Percentiles rank a stretch among this genome's conserved stretches.
Evolutionary conservation across 2,888 invertebrate species (phyloP).

Genomic region (Quadriops clusia): DNA sequence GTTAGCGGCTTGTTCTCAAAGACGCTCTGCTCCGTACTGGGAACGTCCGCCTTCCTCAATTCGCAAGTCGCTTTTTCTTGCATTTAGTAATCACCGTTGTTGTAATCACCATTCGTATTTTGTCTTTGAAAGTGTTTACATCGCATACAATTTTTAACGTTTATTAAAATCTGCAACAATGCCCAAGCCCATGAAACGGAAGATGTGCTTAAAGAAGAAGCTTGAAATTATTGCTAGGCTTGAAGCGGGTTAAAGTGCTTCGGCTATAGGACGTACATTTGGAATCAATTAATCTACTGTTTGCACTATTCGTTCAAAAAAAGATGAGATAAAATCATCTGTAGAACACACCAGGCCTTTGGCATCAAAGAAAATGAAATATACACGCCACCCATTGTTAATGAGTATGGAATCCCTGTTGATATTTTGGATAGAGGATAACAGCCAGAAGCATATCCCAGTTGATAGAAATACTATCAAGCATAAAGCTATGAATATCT

Average conservation of each 20-base stretch:
- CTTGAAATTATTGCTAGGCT: slow-evolving; percentile 2
- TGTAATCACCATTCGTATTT: too few species aligned
- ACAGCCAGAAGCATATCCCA: slow-evolving; percentile 5
- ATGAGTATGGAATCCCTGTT: slow-evolving; percentile 6
- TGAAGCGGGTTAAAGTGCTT: not conserved
- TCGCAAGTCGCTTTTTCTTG: too few species aligned
- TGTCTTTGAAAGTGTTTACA: too few species aligned
- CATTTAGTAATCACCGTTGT: too few species aligned
- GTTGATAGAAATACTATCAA: slow-evolving; percentile 1
- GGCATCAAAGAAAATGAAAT: slow-evolving; percentile 2
- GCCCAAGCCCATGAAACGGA: too few species aligned
- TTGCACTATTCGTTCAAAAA: slow-evolving; percentile 5
- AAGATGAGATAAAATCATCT: slow-evolving; percentile 3
- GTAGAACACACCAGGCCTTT: slow-evolving; percentile 4
- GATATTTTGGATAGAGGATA: slow-evolving; percentile 5
- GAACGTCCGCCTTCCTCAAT: too few species aligned
- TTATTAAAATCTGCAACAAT: too few species aligned
- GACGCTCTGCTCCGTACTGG: too few species aligned
- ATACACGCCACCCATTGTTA: slow-evolving; percentile 2
- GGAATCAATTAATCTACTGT: slow-evolving; percentile 3
- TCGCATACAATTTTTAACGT: too few species aligned
- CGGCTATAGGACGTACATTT: not conserved
- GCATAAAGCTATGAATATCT: slow-evolving; percentile 5
- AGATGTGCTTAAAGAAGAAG: too few species aligned
- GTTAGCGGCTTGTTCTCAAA: too few species aligned